Evolutionary conservation across 2,113 vertebrate genomes (phyloP).

Genomic region (Heterochromis multidens): DNA sequence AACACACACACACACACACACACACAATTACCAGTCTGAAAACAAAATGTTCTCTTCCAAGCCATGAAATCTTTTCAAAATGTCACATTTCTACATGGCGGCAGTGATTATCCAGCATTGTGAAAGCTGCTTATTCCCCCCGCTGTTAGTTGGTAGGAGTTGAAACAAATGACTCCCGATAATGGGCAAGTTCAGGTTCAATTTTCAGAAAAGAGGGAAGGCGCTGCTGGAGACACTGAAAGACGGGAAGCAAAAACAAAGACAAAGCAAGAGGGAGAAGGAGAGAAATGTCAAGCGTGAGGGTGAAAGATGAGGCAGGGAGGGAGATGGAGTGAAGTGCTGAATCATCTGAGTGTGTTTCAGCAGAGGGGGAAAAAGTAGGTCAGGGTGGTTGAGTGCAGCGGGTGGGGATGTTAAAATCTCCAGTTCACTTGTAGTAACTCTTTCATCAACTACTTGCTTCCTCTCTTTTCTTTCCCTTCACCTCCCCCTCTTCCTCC

Average conservation of each 20-base stretch:
- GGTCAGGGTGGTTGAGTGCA: slow-evolving; percentile 33
- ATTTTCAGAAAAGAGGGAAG: neutral
- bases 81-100: neutral
- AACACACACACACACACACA: neutral
- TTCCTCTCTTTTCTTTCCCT: slow-evolving; percentile 43
- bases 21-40: neutral
- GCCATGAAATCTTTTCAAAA: slow-evolving; percentile 2
- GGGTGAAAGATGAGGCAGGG: neutral
- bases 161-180: slow-evolving; percentile 25
- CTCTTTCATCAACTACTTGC: slow-evolving; percentile 51
- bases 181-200: slow-evolving; percentile 4
- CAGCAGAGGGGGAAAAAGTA: slow-evolving; percentile 37
- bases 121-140: slow-evolving; percentile 25
- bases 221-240: neutral
- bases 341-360: slow-evolving; percentile 57
- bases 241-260: slow-evolving; percentile 2
- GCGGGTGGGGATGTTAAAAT: slow-evolving; percentile 28
- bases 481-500: neutral
- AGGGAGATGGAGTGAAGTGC: slow-evolving; percentile 23
- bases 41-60: neutral
- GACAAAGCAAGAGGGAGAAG: neutral
- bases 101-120: slow-evolving; percentile 4
- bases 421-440: slow-evolving; percentile 41
- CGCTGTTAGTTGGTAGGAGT: neutral
- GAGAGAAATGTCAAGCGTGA: neutral